Evolutionary conservation across 2,888 invertebrate genomes (phyloP), one percentile per base, ranked within the genome.

Genomic region (Neoscelio sp.): DNA sequence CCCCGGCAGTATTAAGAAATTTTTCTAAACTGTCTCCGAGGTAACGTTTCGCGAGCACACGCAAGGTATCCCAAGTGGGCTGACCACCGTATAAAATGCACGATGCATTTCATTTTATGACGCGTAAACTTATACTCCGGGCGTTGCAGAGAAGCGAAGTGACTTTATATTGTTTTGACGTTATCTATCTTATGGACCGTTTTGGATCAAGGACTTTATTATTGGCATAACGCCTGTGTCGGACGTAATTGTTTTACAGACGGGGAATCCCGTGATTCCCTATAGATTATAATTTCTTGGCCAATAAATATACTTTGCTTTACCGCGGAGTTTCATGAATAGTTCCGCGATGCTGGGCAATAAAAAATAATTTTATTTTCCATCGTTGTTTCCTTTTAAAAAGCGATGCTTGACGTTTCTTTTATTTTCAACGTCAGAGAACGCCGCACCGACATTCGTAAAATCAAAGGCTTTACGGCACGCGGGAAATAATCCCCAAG

Each of bases 401-500:
- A n/a, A n/a, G n/a, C n/a, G n/a, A n/a, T n/a, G n/a, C n/a, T n/a
- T n/a, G n/a, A n/a, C n/a, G n/a, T n/a, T 26, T 13, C 17, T 33
- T 46, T 46, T 30, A 30, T 46, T 46, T 44, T 8, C 12, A 20
- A 23, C 38, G 20, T 12, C 46, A 28, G 13, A n/a, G 30, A 30
- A 30, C n/a, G n/a, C n/a, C 44, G 46, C 23, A 30, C 65, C 40
- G 52, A 42, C 65, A 58, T 40, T 50, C 54, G 60, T 62, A 64
- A 64, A 64, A 64, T 73, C 62, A 64, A 44, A 64, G 54, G 8
- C 62, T 28, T 46, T 28, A n/a, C n/a, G n/a, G n/a, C n/a, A n/a
- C n/a, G 44, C 28, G 26, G 46, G 42, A 62, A 62, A 62, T 73
- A 73, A 73, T 73, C 46, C 28, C 26, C 30, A 10, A 62, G 64